Evolutionary conservation across 2,888 invertebrate species (phyloP).

Genomic region (Tuta absoluta): DNA sequence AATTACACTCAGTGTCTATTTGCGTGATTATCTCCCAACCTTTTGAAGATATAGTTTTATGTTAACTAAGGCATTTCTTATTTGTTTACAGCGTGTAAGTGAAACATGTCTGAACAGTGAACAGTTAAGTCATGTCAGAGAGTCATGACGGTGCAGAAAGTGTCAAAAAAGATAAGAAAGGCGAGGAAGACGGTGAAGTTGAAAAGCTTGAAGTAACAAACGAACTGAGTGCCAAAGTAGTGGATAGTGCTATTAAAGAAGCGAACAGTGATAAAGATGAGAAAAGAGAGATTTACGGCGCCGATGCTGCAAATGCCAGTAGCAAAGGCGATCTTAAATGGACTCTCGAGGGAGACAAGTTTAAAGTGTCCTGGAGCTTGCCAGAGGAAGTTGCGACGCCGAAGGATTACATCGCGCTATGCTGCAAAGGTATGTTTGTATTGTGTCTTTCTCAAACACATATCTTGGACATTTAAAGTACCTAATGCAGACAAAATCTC

Average conservation of each 20-base stretch:
- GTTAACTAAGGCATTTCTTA: neutral
- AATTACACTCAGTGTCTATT: neutral
- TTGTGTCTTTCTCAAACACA: neutral
- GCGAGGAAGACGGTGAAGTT: conserved; percentile 37
- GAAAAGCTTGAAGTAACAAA: conserved; percentile 29
- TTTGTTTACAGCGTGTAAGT: conserved; percentile 22
- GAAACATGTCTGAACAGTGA: conserved; percentile 45
- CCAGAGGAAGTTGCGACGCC: conserved; percentile 59
- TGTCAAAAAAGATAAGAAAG: conserved; percentile 41
- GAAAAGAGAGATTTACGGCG: conserved; percentile 32
- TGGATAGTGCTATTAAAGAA: conserved; percentile 53
- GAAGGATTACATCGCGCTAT: conserved; percentile 80
- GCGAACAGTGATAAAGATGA: conserved; percentile 41
- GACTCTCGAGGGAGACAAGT: conserved; percentile 66
- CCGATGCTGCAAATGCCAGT: conserved; percentile 29
- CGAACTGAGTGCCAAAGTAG: conserved; percentile 48
- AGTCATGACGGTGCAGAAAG: conserved; percentile 60
- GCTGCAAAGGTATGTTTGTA: conserved; percentile 75
- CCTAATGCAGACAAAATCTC: too few species aligned
- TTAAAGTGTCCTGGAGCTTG: conserved; percentile 73
- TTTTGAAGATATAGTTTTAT: neutral
- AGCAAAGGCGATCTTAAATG: conserved; percentile 52
- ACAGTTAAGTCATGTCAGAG: conserved; percentile 68
- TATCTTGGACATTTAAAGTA: too few species aligned
- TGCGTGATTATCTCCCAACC: neutral